Conservation (phyloP, 2,113 vertebrate genomes). For the Bubo blakistoni region DNA sequence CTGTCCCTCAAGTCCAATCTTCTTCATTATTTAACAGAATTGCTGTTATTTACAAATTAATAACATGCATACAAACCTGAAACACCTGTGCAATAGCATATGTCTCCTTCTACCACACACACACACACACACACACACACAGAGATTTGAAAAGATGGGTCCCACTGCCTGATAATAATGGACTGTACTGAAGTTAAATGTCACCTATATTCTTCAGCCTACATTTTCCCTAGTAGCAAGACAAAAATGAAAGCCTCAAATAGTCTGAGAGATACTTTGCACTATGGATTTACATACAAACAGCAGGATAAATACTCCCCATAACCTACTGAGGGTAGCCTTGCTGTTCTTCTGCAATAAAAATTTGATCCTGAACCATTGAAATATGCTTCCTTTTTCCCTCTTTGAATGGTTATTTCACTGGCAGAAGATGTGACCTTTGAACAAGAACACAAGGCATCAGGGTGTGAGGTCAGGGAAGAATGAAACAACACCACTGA, state of each 20-base stretch:
- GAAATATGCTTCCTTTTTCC: background rate
- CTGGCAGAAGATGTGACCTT: background rate
- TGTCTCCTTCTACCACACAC: fast-evolving
- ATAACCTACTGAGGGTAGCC: background rate
- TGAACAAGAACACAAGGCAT: background rate
- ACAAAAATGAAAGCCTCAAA: background rate
- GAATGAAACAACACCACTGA: background rate
- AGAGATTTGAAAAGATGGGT: background rate
- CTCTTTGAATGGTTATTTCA: background rate
- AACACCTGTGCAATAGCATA: background rate
- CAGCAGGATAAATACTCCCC: background rate
- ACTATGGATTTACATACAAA: background rate
- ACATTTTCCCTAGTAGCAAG: background rate
- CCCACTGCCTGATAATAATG: no score
- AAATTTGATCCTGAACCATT: background rate
- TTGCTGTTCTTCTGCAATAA: background rate
- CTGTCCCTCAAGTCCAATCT: background rate
- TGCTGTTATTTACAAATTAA: background rate
- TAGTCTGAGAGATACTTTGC: background rate
- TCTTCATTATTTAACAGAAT: background rate
- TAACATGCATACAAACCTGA: background rate
- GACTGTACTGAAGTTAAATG: background rate
- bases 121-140: background rate
- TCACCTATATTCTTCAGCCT: background rate
- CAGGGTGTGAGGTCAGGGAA: background rate